phyloP scores from a whole-genome alignment of 2,113 vertebrate species.

The Phaethon lepturus region DNA sequence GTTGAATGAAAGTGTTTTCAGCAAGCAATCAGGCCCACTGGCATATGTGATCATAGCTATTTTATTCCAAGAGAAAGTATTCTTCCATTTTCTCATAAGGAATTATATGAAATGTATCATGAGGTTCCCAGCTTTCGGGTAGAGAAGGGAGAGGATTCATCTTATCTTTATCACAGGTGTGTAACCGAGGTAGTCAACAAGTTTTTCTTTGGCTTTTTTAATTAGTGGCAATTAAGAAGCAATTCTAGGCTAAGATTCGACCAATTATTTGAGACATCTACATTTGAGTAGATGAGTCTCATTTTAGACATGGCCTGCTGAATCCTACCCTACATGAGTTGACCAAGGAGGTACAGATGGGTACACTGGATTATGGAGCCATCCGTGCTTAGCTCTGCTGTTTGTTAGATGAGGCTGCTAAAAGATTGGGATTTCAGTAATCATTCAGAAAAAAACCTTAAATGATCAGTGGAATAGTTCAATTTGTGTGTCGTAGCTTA shows the following conservation, averaged over 20 bases:
- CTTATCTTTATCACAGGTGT: background rate
- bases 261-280: background rate
- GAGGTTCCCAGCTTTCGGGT: background rate
- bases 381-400: background rate
- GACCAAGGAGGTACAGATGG: background rate
- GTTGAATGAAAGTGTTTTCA: background rate
- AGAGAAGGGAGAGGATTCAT: background rate
- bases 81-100: background rate
- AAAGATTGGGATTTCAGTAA: background rate
- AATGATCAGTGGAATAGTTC: background rate
- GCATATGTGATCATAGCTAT: background rate
- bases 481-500: background rate
- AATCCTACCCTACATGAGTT: background rate
- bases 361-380: accelerated
- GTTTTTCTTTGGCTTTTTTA: too few relatives aligned
- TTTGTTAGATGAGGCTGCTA: background rate
- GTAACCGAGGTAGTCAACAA: background rate
- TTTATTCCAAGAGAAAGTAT: background rate
- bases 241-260: background rate
- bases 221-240: background rate
- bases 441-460: background rate
- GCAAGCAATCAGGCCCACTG: background rate
- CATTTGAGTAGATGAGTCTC: background rate
- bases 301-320: background rate
- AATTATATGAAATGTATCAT: background rate